These are phyloP conservation scores for Eleutherodactylus coqui DNA, from an alignment of 2,797 vertebrate genomes.

Conservation along the genomic window DNA sequence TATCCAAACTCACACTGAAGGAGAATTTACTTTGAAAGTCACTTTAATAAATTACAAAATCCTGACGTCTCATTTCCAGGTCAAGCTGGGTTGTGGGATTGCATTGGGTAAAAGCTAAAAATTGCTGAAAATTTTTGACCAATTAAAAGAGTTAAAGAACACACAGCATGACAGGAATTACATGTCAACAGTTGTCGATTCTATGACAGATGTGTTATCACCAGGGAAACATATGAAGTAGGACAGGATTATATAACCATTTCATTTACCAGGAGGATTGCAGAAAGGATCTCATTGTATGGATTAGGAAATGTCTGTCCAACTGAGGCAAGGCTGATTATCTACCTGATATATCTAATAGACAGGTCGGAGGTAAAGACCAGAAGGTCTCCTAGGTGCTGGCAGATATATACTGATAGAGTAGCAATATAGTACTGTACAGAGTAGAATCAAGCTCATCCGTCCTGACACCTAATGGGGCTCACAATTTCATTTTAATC, in stretches of 20 bases:
- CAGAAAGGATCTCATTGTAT: neutral
- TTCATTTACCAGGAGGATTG: constrained; percentile 17
- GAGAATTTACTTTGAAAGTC: constrained; percentile 36
- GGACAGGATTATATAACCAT: constrained; percentile 18
- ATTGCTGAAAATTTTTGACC: neutral
- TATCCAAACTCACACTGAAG: constrained; percentile 17
- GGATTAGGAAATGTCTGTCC: neutral
- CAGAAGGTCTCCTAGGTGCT: neutral
- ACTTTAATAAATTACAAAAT: constrained; percentile 24
- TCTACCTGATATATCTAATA: neutral
- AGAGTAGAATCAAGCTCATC: no score
- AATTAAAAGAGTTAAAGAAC: neutral
- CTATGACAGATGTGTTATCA: constrained; percentile 21
- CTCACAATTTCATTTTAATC: no score
- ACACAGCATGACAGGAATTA: neutral
- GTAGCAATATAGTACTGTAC: no score
- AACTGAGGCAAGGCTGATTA: neutral
- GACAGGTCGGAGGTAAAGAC: neutral
- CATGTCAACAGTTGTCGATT: constrained; percentile 17
- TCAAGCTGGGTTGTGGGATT: constrained; percentile 3
- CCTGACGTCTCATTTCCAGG: constrained; percentile 18
- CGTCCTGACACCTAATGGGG: no score
- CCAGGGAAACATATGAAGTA: neutral
- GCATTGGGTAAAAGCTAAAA: neutral
- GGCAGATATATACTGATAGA: neutral